Percentiles rank a stretch among this genome's conserved stretches.
These are phyloP conservation scores for Brachypteracias leptosomus DNA, from an alignment of 2,113 vertebrate species.

Conservation along the genomic window DNA sequence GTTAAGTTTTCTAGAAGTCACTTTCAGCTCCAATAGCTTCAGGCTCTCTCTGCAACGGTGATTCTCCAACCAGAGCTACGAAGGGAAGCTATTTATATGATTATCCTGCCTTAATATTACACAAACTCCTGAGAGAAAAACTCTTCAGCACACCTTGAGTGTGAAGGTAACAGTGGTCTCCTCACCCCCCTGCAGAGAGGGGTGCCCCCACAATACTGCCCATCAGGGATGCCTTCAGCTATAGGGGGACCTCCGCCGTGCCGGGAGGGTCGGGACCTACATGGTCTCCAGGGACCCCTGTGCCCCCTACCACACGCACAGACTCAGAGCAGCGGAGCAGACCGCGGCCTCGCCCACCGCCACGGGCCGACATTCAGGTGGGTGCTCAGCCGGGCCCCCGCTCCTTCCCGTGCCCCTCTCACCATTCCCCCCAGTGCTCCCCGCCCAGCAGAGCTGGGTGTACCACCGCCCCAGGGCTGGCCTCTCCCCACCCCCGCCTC, in stretches of 20 bases:
- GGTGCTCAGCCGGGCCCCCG: not conserved
- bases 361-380: not conserved
- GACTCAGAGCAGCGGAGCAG: not conserved
- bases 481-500: not conserved
- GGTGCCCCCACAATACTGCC: accelerated
- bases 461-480: no score
- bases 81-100: not conserved
- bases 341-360: not conserved
- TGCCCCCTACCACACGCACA: not conserved
- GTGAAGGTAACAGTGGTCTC: not conserved
- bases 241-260: accelerated
- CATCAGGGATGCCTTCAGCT: not conserved
- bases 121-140: not conserved
- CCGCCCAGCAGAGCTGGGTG: not conserved
- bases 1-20: not conserved
- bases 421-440: no score
- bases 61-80: not conserved
- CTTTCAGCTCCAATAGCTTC: not conserved
- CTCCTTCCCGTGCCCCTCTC: not conserved
- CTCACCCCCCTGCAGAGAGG: no score
- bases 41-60: not conserved
- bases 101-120: not conserved
- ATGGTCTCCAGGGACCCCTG: accelerated
- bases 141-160: accelerated
- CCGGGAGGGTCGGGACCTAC: not conserved